Conservation (phyloP, 1,140 invertebrate species). For the Luehdorfia chinensis region DNA sequence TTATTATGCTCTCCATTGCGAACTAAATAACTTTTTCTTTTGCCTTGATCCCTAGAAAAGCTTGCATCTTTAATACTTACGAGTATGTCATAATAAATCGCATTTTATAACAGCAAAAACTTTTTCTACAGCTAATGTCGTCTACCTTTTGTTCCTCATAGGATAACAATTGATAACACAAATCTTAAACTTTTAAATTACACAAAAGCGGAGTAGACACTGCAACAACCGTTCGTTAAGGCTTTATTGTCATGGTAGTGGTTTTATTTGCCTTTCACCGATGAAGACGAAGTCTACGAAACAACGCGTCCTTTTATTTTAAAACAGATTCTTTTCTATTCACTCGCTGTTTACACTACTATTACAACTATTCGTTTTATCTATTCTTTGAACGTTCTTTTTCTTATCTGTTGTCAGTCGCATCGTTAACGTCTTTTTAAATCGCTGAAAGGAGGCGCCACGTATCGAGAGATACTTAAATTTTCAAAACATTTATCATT, state of each 20-base stretch:
- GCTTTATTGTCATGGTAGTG: constrained; percentile 41
- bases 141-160: too few species aligned
- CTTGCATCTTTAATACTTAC: constrained; percentile 11
- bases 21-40: constrained; percentile 59
- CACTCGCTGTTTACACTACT: constrained; percentile 42
- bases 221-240: constrained; percentile 44
- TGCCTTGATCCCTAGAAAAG: constrained; percentile 32
- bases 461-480: not conserved
- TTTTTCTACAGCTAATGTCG: too few species aligned
- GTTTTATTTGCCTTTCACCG: constrained; percentile 44
- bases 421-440: constrained; percentile 3
- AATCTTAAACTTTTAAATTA: too few species aligned
- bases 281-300: constrained; percentile 15
- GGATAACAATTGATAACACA: too few species aligned
- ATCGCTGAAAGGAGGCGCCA: not conserved
- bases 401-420: constrained; percentile 33
- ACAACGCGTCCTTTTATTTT: constrained; percentile 25
- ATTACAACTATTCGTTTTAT: constrained; percentile 34
- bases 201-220: constrained; percentile 30
- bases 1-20: constrained; percentile 64
- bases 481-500: too few species aligned
- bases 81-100: not conserved
- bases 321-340: constrained; percentile 34
- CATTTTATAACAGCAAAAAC: not conserved
- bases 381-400: constrained; percentile 26